Evolutionary conservation across 2,888 invertebrate species (phyloP).

Genomic region (Achlya flavicornis): DNA sequence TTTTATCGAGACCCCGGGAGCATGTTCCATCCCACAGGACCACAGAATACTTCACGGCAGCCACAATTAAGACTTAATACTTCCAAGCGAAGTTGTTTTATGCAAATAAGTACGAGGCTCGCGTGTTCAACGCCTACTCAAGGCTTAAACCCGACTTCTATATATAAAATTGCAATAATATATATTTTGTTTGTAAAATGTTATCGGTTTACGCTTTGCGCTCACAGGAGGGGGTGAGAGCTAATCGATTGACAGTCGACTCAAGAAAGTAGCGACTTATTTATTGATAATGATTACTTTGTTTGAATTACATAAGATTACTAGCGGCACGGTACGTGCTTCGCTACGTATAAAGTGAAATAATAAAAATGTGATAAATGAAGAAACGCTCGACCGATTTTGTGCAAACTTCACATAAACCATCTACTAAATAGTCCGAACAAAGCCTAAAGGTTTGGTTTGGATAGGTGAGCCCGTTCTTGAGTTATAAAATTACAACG

Average conservation of each 20-base stretch:
- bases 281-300: not conserved
- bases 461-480: too few species aligned
- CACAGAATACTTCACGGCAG: conserved; percentile 57
- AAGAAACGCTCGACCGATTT: too few species aligned
- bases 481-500: too few species aligned
- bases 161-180: conserved; percentile 54
- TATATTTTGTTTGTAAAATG: conserved; percentile 6
- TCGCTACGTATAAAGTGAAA: too few species aligned
- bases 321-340: too few species aligned
- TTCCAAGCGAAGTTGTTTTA: conserved; percentile 78
- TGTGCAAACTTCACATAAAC: too few species aligned
- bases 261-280: not conserved
- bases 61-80: conserved; percentile 83
- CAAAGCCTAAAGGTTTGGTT: too few species aligned
- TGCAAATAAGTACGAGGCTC: conserved; percentile 74
- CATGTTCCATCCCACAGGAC: conserved; percentile 71
- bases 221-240: not conserved
- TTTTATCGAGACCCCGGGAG: conserved; percentile 65
- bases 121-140: conserved; percentile 80
- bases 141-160: conserved; percentile 38
- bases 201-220: conserved; percentile 11
- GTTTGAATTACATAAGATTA: not conserved
- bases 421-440: too few species aligned
- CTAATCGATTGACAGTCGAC: conserved; percentile 5
- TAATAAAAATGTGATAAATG: too few species aligned